Base-by-base conservation (phyloP, 2,113 vertebrate species). In the Seriola aureovittata region DNA sequence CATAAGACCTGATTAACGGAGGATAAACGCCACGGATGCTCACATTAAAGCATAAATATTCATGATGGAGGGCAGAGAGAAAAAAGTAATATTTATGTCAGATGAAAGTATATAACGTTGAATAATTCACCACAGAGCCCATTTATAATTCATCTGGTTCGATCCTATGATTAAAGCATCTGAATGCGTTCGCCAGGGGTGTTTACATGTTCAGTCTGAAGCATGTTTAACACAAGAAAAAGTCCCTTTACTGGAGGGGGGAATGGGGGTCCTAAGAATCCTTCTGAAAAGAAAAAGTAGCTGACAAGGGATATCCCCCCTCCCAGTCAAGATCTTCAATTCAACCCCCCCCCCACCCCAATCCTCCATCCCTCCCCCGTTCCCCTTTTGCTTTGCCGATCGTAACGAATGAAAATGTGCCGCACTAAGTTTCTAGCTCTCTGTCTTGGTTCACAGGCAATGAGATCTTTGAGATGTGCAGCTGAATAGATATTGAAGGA, bases 21-120 rank as follows among this genome's bases (percentile, higher is more conserved):
- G 92, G 91, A 94, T 95, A 94, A 93, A 93, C 92, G 90, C 86
- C 90, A 93, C 62, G 89, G 91, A 91, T 93, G 85, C 89, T 93
- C 92, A 94, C 93, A 94, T 94, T 93, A 93, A 91, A 84, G 86
- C 91, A 93, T 95, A 88, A 94, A 95, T 94, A 94, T 95, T 94
- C 92, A 95, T 92, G 84, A 87, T 66, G 54, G 81, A 88, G 84
- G 87, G 87, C 71, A 89, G 78, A 73, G 78, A 78, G 60, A 88
- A 86, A 93, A 90, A 94, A 92, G 91, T 91, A 80, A 93, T 93
- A 95, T 95, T 93, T 93, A 93, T 94, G 94, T 93, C 91, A 94
- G 94, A 93, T 95, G 94, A 95, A 95, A 93, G 93, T 94, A 93
- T 93, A 93, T 94, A 92, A 93, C 67, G 60, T 81, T 94, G 91